These are phyloP conservation scores for Pandemis heparana DNA, from an alignment of 2,888 invertebrate genomes.

Conservation along the genomic window DNA sequence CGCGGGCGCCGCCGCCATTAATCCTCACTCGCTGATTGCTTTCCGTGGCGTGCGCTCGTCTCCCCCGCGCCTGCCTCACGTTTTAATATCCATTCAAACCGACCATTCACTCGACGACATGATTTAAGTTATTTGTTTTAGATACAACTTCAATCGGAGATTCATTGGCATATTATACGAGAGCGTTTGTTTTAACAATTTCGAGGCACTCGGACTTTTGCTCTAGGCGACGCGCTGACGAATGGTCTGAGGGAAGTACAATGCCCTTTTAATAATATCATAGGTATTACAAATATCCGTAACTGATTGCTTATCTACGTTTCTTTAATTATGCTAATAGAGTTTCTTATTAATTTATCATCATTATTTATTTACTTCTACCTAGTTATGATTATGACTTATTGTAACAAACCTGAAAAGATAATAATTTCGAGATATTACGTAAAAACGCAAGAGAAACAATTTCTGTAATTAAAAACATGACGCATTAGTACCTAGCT, in stretches of 20 bases:
- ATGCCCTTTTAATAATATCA: conserved; percentile 53
- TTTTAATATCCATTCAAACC: conserved; percentile 67
- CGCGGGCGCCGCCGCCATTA: conserved; percentile 63
- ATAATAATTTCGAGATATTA: neutral
- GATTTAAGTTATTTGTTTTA: conserved; percentile 79
- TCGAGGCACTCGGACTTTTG: conserved; percentile 55
- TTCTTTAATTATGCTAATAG: conserved; percentile 10
- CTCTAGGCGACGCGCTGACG: conserved; percentile 61
- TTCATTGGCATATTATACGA: conserved; percentile 71
- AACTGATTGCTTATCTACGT: conserved; percentile 52
- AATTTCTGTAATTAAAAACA: no score
- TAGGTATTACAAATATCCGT: conserved; percentile 55
- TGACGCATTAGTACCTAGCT: no score
- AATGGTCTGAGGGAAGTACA: conserved; percentile 52
- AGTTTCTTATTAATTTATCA: neutral
- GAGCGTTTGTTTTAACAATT: conserved; percentile 66
- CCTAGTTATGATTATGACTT: neutral
- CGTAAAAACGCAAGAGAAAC: no score
- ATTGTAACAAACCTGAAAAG: neutral
- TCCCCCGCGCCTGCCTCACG: conserved; percentile 56
- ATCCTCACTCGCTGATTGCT: conserved; percentile 76
- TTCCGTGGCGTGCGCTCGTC: conserved; percentile 56
- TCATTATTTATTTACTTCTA: neutral
- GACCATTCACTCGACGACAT: conserved; percentile 63
- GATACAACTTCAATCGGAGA: conserved; percentile 68